Base-by-base conservation (phyloP, 2,113 vertebrate genomes). In the Tenebrosternarchus preto region DNA sequence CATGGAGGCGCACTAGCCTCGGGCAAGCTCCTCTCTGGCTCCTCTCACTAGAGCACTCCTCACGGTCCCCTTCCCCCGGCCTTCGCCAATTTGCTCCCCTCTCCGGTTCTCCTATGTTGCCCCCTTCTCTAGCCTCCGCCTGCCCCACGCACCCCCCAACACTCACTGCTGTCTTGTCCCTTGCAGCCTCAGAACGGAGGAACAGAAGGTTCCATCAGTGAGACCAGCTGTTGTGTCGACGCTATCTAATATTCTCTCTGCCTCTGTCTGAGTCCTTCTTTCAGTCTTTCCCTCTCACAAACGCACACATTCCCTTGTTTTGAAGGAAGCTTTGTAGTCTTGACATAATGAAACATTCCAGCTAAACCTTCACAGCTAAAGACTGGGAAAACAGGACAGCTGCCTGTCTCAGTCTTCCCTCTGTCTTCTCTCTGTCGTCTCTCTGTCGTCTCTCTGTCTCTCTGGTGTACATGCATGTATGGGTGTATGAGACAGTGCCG, bases 261-360 rank as follows among this genome's bases (percentile, higher is more conserved):
- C 31, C 63, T 66, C 63, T 33, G 27, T 66, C 63, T 66, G 43
- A 1, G 39, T 15, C 43, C 43, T 27, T 88, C 89, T 83, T 89
- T 89, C 22, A 33, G 79, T 88, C 79, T 81, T 87, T 86, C 85
- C 22, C n/a, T 88, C 88, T 86, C 88, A 88, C 43, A 50, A 1
- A 15, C 11, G 43, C 9, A 12, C 91, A 90, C 88, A 91, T 89
- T 91, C 90, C 88, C 90, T 89, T 87, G 89, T 63, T 67, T 92
- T 90, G 80, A 92, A 90, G 87, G 86, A 89, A 88, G 87, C 90
- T 92, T 92, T 92, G 90, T 92, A 90, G 90, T 92, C 92, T 89
- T 92, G 91, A 92, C 90, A 92, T 91, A 87, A 92, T 90, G 90
- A 89, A 92, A 91, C 88, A 91, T 90, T 90, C 91, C 89, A 89